These are phyloP conservation scores for Ostrea edulis DNA, from an alignment of 1,140 invertebrate species.

Conservation along the genomic window DNA sequence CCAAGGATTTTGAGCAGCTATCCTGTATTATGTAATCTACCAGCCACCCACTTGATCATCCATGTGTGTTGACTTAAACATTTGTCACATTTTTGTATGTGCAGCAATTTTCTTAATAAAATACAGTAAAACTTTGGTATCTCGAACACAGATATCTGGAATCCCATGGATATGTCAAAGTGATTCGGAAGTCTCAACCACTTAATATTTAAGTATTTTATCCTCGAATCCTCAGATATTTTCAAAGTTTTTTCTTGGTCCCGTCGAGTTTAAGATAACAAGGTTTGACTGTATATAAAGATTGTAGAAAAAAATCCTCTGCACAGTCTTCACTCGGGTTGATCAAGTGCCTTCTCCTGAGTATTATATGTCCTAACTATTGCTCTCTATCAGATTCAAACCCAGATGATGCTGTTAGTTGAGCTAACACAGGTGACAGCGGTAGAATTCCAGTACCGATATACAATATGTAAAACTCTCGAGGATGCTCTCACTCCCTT, in stretches of 20 bases:
- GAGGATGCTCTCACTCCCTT: slow-evolving; percentile 58
- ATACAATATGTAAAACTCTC: slow-evolving; percentile 64
- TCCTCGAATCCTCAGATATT: too few relatives aligned
- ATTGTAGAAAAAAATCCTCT: neutral
- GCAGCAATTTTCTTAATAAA: neutral
- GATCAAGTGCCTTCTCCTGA: neutral
- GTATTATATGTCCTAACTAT: neutral
- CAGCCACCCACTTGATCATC: neutral
- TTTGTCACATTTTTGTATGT: neutral
- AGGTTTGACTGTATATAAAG: too few relatives aligned
- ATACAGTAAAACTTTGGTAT: too few relatives aligned
- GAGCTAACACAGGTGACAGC: slow-evolving; percentile 61
- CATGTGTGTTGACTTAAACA: neutral
- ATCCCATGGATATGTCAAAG: too few relatives aligned
- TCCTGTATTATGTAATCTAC: neutral
- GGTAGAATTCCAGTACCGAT: slow-evolving; percentile 62
- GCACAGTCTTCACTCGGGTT: neutral
- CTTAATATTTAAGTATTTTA: too few relatives aligned
- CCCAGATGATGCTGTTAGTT: slow-evolving; percentile 64
- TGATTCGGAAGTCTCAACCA: too few relatives aligned
- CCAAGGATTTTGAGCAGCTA: slow-evolving; percentile 3
- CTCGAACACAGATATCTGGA: too few relatives aligned
- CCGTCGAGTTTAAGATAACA: too few relatives aligned
- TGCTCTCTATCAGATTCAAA: slow-evolving; percentile 58
- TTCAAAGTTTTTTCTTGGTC: too few relatives aligned